phyloP scores from a whole-genome alignment of 2,888 invertebrate species.

The Xylocampa areola region DNA sequence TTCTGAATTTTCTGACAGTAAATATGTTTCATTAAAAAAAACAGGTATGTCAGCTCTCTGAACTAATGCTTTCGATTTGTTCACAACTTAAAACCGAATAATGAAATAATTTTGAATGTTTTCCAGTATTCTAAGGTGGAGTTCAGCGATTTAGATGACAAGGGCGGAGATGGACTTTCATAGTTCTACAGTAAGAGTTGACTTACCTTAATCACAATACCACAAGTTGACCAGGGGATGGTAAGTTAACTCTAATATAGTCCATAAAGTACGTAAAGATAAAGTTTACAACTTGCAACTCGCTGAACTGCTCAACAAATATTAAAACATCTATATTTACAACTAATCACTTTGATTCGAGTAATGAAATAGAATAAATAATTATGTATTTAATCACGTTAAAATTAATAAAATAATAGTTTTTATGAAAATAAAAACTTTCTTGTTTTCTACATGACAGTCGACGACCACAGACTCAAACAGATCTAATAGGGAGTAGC shows the following conservation, averaged over 20 bases:
- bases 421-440: conserved; percentile 53
- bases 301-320: conserved; percentile 15
- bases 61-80: no score
- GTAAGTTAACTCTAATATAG: conserved; percentile 34
- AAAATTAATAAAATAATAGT: conserved; percentile 26
- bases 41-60: no score
- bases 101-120: no score
- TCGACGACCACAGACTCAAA: no score
- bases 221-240: conserved; percentile 29
- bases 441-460: conserved; percentile 59
- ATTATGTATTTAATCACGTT: conserved; percentile 22
- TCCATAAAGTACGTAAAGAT: conserved; percentile 30
- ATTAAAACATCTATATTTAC: conserved; percentile 11
- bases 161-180: not conserved
- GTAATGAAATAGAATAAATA: conserved; percentile 14
- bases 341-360: conserved; percentile 21
- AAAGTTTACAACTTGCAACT: conserved; percentile 46
- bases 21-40: no score
- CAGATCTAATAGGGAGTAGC: no score
- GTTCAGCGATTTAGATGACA: not conserved
- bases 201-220: conserved; percentile 34
- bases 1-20: no score
- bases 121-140: no score
- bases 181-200: not conserved
- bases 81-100: no score